Percentiles rank a stretch among this genome's conserved stretches.
These are phyloP conservation scores for Caenorhabditis japonica DNA, from an alignment of 2,888 invertebrate genomes.

Conservation along the genomic window DNA sequence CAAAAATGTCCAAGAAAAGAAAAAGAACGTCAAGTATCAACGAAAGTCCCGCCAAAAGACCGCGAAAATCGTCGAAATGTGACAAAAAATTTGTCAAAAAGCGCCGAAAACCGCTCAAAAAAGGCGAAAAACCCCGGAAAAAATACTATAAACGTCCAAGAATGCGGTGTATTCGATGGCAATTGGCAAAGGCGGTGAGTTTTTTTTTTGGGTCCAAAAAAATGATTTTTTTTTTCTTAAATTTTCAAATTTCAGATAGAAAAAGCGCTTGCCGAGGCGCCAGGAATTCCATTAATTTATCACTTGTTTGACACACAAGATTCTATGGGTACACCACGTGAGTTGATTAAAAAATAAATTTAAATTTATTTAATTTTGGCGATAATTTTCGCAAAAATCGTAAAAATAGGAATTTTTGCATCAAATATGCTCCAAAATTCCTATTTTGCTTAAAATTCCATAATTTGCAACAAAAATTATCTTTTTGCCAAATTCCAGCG, in stretches of 20 bases:
- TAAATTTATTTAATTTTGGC: neutral
- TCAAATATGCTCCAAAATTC: too few relatives aligned
- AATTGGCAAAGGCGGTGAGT: slow-evolving; percentile 26
- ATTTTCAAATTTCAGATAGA: slow-evolving; percentile 38
- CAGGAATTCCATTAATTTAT: slow-evolving; percentile 26
- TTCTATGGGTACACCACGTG: slow-evolving; percentile 36
- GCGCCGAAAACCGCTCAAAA: neutral
- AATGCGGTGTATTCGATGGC: slow-evolving; percentile 7
- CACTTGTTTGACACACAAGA: slow-evolving; percentile 32
- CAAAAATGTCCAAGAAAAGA: slow-evolving; percentile 1
- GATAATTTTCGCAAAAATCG: too few relatives aligned
- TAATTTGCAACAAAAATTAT: too few relatives aligned
- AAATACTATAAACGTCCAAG: neutral
- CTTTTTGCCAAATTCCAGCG: too few relatives aligned
- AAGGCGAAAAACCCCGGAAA: neutral
- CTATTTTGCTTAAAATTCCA: too few relatives aligned
- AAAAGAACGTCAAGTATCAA: neutral
- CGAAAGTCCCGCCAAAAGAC: too few relatives aligned
- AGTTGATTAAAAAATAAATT: neutral
- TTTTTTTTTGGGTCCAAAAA: neutral
- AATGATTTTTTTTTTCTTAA: neutral
- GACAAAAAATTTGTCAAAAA: neutral
- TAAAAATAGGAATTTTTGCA: too few relatives aligned
- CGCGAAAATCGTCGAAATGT: neutral
- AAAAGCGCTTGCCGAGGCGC: slow-evolving; percentile 38